Base-by-base conservation (phyloP, 2,797 vertebrate species). In the Salmo trutta region DNA sequence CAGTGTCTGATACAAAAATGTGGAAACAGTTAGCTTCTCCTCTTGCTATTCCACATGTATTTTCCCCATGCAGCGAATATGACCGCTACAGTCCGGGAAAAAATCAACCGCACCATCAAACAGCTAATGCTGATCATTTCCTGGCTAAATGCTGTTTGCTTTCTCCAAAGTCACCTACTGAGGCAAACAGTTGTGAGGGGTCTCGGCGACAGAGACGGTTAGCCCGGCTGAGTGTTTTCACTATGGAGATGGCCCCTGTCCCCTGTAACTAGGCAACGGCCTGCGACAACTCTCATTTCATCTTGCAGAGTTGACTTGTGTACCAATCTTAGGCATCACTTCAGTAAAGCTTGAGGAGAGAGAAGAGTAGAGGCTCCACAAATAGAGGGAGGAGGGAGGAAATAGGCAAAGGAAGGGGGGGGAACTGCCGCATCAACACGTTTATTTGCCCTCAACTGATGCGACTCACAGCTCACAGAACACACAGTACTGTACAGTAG, bases 191-290 rank as follows among this genome's bases (percentile, higher is more conserved):
- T 29, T 62, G 53, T 36, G 36, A 24, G 31, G 31, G 66, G 31
- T 68, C 24, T 68, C 16, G 29, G 29, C 29, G 66, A 41, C 73
- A 62, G 53, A 59, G 29, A 73, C 69, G 6, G 69, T 10, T 51
- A 59, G 29, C 59, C 31, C 53, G 27, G 36, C 33, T n/a, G 16
- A 31, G 17, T 36, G 29, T 59, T 73, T 56, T 73, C 72, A 36
- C 53, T 33, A 36, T 15, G 53, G 54, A 33, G 29, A 73, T 73
- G 8, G 47, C 24, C 27, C 71, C 53, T 29, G 19, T 21, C 31
- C 54, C 72, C 27, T 21, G 72, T 74, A 59, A 31, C 72, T 74
- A 74, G 72, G 54, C 72, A 74, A 62, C 72, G n/a, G 54, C 72
- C 72, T 41, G 72, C 53, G 14, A n/a, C 29, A n/a, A 24, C n/a